These are phyloP conservation scores for Loxodonta africana DNA, from an alignment of 2,113 vertebrate species.

Conservation along the genomic window DNA sequence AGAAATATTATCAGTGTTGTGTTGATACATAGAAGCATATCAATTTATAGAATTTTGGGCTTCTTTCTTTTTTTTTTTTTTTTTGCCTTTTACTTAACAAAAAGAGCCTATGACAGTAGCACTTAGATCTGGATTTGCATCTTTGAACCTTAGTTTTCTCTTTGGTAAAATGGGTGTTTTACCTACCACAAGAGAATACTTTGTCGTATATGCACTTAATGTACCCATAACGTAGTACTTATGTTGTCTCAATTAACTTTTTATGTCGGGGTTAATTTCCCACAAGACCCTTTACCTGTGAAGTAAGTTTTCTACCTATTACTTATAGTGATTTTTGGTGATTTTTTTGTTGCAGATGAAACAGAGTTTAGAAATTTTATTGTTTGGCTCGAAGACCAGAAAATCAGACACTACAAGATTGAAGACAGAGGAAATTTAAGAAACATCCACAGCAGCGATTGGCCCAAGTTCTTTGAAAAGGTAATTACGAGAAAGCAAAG, in stretches of 20 bases:
- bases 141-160: not conserved
- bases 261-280: not conserved
- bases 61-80: not conserved
- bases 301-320: not conserved
- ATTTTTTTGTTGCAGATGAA: conserved; percentile 91
- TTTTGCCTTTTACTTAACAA: not conserved
- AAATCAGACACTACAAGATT: conserved; percentile 98
- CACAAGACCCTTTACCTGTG: not conserved
- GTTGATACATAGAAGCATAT: not conserved
- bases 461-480: conserved; percentile 96
- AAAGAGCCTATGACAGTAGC: not conserved
- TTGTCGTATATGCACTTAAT: not conserved
- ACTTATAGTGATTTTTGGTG: not conserved
- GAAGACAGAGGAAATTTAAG: conserved; percentile 97
- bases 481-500: conserved; percentile 84
- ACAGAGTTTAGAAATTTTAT: conserved; percentile 98
- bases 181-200: not conserved
- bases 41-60: not conserved
- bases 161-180: not conserved
- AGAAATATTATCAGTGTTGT: not conserved
- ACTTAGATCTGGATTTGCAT: not conserved
- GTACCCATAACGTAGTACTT: not conserved
- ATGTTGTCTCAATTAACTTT: not conserved
- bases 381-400: conserved; percentile 99
- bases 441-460: conserved; percentile 97